Evolutionary conservation across 1,140 invertebrate genomes (phyloP).

Genomic region (Cataglyphis hispanica): DNA sequence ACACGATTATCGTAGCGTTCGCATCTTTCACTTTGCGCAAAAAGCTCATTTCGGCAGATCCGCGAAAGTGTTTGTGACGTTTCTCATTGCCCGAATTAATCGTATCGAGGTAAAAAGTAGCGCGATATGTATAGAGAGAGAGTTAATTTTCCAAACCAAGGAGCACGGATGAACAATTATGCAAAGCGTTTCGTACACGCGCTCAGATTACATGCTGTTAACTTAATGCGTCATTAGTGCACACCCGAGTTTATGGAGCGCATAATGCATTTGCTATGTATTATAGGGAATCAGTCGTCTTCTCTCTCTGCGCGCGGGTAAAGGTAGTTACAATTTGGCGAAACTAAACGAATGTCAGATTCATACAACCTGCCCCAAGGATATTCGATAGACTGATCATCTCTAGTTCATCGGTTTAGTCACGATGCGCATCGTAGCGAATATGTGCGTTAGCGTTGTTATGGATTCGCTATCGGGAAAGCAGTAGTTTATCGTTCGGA

Average conservation of each 20-base stretch:
- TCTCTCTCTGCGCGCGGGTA: slow-evolving; percentile 27
- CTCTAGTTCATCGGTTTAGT: slow-evolving; percentile 55
- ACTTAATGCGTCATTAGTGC: slow-evolving; percentile 55
- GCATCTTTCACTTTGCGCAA: background rate
- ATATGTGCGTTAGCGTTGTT: slow-evolving; percentile 15
- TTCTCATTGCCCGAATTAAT: slow-evolving; percentile 1
- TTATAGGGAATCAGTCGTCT: slow-evolving; percentile 66
- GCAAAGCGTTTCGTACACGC: slow-evolving; percentile 44
- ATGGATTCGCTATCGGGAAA: slow-evolving; percentile 25
- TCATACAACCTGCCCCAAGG: slow-evolving; percentile 64
- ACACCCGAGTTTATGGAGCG: slow-evolving; percentile 47
- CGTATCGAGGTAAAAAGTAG: background rate
- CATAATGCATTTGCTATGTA: slow-evolving; percentile 40
- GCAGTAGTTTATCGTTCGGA: slow-evolving; percentile 40
- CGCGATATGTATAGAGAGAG: background rate
- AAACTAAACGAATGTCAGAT: slow-evolving; percentile 69
- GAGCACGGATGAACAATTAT: slow-evolving; percentile 43
- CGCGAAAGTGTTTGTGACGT: background rate
- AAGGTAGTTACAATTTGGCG: slow-evolving; percentile 38
- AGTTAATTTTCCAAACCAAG: slow-evolving; percentile 47
- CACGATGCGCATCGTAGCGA: slow-evolving; percentile 15
- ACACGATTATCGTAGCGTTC: background rate
- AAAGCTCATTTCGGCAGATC: background rate
- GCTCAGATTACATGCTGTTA: slow-evolving; percentile 14
- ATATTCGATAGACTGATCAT: slow-evolving; percentile 72